Conservation (phyloP, 30 jellyfish, hydroid and myxozoan species). For the Chironex yamaguchii region DNA sequence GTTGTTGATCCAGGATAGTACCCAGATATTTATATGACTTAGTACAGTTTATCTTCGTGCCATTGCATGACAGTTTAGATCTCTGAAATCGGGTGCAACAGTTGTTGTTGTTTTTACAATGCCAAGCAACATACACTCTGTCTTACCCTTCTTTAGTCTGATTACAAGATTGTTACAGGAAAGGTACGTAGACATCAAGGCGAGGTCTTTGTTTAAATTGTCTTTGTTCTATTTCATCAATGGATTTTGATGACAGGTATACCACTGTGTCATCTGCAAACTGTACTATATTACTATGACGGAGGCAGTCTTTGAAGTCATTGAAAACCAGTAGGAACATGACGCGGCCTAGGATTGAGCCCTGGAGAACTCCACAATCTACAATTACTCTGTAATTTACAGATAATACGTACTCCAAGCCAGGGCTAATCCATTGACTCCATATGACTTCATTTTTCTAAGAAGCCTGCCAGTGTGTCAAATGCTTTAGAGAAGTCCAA, state of each 20-base stretch:
- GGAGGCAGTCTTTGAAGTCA: constrained; percentile 73
- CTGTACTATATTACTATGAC: constrained; percentile 47
- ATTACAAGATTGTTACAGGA: constrained; percentile 26
- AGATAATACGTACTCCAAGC: constrained; percentile 26
- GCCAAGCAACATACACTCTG: constrained; percentile 48
- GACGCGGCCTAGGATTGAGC: constrained; percentile 64
- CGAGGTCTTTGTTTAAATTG: constrained; percentile 50
- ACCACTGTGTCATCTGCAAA: constrained; percentile 71
- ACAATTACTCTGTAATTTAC: constrained; percentile 17
- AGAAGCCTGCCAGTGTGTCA: constrained; percentile 50
- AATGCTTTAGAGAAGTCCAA: constrained; percentile 41
- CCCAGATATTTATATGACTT: constrained; percentile 34
- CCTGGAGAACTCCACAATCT: constrained; percentile 24
- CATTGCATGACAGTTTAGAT: constrained; percentile 39
- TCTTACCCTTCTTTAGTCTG: constrained; percentile 46
- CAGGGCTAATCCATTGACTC: constrained; percentile 51
- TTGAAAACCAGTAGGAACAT: constrained; percentile 64
- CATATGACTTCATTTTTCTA: constrained; percentile 18
- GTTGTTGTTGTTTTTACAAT: background rate
- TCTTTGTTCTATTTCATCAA: constrained; percentile 29
- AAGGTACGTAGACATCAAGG: constrained; percentile 38
- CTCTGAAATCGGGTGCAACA: no score
- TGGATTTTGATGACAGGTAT: constrained; percentile 43
- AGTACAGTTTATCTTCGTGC: background rate
- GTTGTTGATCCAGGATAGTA: constrained; percentile 24